Evolutionary conservation across 2,888 invertebrate genomes (phyloP).

Genomic region (Pelosia muscerda): DNA sequence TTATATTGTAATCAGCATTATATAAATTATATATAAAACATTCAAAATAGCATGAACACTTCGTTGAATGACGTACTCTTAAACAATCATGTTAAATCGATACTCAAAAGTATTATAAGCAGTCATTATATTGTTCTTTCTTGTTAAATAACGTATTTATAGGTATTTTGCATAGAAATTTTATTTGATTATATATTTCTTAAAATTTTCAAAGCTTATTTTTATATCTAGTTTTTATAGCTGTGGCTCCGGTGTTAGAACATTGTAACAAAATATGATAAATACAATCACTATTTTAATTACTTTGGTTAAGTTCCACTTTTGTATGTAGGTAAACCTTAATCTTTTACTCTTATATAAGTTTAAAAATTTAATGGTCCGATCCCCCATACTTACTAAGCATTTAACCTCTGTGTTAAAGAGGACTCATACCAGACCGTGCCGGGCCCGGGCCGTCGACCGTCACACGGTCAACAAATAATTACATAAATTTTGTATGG

Average conservation of each 20-base stretch:
- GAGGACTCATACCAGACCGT: too few relatives aligned
- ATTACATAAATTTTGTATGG: too few relatives aligned
- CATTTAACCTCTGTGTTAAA: too few relatives aligned
- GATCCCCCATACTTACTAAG: too few relatives aligned
- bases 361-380: too few relatives aligned
- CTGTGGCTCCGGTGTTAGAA: neutral
- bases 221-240: slow-evolving; percentile 30
- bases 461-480: too few relatives aligned
- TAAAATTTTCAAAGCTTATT: slow-evolving; percentile 27
- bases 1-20: neutral
- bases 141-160: slow-evolving; percentile 28
- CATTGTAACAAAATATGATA: neutral
- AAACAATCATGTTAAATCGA: slow-evolving; percentile 16
- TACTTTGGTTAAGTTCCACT: neutral
- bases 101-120: slow-evolving; percentile 31
- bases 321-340: neutral
- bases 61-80: slow-evolving; percentile 10
- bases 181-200: slow-evolving; percentile 33
- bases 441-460: too few relatives aligned
- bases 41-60: neutral
- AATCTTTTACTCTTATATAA: too few relatives aligned
- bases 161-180: slow-evolving; percentile 37
- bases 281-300: too few relatives aligned
- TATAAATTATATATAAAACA: neutral
- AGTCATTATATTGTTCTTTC: slow-evolving; percentile 33